Conservation (phyloP, 2,888 invertebrate genomes). For the Lasioglossum pauxillum region DNA sequence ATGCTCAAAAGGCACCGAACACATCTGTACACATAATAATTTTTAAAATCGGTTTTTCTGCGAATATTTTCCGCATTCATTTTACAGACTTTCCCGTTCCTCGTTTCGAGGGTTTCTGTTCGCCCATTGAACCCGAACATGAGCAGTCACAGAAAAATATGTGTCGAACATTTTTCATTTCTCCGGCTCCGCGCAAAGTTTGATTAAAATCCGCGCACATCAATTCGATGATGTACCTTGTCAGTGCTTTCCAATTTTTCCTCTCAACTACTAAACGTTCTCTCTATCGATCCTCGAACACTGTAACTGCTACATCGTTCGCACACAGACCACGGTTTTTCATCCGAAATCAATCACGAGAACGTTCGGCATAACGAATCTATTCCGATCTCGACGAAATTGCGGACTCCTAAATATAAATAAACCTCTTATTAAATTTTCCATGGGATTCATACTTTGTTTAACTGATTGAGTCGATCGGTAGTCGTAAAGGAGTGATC, state of each 20-base stretch:
- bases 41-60: background rate
- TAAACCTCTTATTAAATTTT: background rate
- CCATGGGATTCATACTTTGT: no score
- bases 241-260: conserved; percentile 2
- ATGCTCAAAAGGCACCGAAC: no score
- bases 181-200: background rate
- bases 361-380: background rate
- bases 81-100: background rate
- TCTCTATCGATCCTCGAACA: background rate
- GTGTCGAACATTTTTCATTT: background rate
- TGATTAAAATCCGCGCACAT: background rate
- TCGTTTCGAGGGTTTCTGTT: background rate
- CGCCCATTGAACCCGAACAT: background rate
- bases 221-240: background rate
- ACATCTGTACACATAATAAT: no score
- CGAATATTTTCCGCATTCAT: background rate
- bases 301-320: background rate
- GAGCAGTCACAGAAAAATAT: background rate
- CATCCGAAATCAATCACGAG: background rate
- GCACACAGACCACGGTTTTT: background rate
- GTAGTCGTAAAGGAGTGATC: background rate
- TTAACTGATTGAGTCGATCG: no score
- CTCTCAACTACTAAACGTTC: background rate
- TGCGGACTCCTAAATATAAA: background rate
- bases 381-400: background rate